phyloP scores from a whole-genome alignment of 1,140 invertebrate genomes.

The Drosophila willistoni region DNA sequence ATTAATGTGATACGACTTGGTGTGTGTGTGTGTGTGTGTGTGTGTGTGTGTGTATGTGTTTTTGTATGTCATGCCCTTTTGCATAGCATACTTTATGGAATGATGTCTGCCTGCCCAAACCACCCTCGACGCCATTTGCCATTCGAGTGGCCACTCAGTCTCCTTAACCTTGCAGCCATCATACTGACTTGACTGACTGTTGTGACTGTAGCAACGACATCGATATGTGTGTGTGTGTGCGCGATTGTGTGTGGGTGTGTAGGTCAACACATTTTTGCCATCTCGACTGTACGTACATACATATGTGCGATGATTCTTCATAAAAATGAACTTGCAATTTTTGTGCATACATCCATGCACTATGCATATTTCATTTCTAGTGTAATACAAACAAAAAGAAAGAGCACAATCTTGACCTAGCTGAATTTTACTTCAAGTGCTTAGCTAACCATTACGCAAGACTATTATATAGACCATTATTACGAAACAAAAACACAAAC shows the following conservation, averaged over 20 bases:
- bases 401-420: constrained; percentile 11
- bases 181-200: constrained; percentile 10
- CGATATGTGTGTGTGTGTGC: neutral
- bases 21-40: constrained; percentile 19
- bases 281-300: neutral
- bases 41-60: constrained; percentile 3
- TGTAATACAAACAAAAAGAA: constrained; percentile 12
- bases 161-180: constrained; percentile 47
- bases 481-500: too few species aligned
- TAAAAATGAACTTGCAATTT: constrained; percentile 15
- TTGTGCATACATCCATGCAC: constrained; percentile 2
- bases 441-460: constrained; percentile 1
- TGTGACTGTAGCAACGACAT: neutral
- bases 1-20: neutral
- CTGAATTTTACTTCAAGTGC: constrained; percentile 4
- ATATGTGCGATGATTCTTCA: constrained; percentile 4
- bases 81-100: constrained; percentile 29
- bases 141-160: constrained; percentile 65
- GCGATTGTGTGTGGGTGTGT: neutral
- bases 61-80: constrained; percentile 26
- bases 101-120: constrained; percentile 27
- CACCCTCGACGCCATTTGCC: constrained; percentile 31
- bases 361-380: constrained; percentile 10
- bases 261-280: neutral
- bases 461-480: neutral